Conservation (phyloP, 2,113 vertebrate species). For the Saguinus midas region DNA sequence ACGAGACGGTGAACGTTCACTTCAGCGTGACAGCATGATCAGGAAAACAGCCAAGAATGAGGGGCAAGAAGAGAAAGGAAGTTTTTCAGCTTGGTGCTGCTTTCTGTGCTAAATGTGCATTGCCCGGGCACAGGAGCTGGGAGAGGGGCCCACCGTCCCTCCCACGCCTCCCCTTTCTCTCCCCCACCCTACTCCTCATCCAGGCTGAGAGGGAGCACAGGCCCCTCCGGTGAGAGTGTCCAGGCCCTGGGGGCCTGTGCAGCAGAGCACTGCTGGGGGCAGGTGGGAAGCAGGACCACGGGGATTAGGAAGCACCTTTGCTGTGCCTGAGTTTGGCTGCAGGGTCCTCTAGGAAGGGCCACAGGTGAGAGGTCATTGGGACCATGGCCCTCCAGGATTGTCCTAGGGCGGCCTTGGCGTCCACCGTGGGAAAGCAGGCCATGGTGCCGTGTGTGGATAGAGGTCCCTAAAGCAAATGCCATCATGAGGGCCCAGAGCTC, state of each 20-base stretch:
- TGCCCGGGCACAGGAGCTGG: background rate
- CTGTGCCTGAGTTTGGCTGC: background rate
- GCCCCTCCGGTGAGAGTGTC: background rate
- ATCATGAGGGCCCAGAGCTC: background rate
- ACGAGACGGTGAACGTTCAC: background rate
- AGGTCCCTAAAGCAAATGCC: too few relatives aligned
- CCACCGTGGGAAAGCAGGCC: background rate
- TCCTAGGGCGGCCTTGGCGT: background rate
- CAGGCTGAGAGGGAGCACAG: background rate
- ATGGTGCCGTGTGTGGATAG: too few relatives aligned
- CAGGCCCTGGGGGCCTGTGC: background rate
- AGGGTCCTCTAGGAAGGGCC: background rate
- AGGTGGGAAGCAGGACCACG: background rate
- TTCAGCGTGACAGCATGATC: background rate
- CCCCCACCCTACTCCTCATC: background rate
- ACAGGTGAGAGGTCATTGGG: background rate
- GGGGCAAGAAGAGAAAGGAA: background rate
- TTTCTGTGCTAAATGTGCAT: background rate
- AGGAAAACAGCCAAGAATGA: background rate
- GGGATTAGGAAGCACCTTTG: background rate
- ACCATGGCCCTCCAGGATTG: background rate
- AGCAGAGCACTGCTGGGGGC: fast-evolving
- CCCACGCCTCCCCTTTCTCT: background rate
- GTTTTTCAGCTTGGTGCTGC: background rate
- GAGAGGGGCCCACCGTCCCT: background rate